These are phyloP conservation scores for Turritopsis dohrnii DNA, from an alignment of 30 jellyfish, hydroid and myxozoan species.

Conservation along the genomic window DNA sequence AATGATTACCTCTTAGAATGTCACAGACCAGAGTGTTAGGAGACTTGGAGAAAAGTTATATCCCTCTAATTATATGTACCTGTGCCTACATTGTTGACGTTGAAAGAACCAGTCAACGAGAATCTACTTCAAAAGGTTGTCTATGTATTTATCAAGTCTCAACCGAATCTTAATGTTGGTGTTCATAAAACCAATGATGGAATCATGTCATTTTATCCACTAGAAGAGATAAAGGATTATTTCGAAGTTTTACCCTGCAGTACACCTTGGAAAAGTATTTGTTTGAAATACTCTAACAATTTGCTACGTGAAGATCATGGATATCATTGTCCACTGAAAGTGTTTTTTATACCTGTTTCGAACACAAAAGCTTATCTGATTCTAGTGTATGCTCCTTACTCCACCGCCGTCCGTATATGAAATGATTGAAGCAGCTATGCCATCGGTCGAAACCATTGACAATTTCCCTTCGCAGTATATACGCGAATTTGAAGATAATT, in stretches of 20 bases:
- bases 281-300: background rate
- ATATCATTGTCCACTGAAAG: background rate
- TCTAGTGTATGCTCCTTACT: background rate
- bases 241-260: too few species aligned
- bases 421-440: too few species aligned
- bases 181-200: too few species aligned
- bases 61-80: too few species aligned
- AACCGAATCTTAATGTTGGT: too few species aligned
- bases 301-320: background rate
- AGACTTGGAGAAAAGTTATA: too few species aligned
- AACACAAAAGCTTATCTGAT: background rate
- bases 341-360: background rate
- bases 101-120: background rate
- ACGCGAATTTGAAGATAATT: background rate
- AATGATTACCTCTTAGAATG: background rate
- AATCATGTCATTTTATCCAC: too few species aligned
- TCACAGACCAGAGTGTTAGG: background rate
- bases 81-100: background rate
- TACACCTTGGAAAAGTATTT: background rate
- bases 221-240: too few species aligned
- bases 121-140: background rate
- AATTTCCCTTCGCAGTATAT: background rate
- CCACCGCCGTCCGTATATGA: too few species aligned
- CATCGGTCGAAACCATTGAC: too few species aligned
- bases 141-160: background rate